These are phyloP conservation scores for Brachyrhaphis roseni DNA, from an alignment of 2,797 vertebrate species.

Conservation along the genomic window DNA sequence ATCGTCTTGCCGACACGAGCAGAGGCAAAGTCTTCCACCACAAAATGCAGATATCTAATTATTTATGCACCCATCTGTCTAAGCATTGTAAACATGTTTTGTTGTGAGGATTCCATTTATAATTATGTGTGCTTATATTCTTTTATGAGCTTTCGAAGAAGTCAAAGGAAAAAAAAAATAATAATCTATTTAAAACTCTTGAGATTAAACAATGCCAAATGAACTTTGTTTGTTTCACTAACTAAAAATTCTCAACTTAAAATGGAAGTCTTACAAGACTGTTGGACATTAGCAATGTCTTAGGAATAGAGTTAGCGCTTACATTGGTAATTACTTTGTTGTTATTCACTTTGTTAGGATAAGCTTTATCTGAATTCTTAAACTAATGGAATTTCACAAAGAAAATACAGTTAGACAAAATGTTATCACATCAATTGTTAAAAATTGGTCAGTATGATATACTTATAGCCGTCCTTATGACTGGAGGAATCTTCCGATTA, in stretches of 20 bases:
- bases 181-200: neutral
- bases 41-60: conserved; percentile 23
- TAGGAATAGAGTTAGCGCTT: neutral
- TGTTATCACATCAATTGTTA: neutral
- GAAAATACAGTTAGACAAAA: neutral
- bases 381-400: neutral
- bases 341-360: neutral
- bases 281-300: neutral
- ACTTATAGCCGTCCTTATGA: neutral
- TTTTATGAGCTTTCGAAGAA: neutral
- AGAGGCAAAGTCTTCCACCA: neutral
- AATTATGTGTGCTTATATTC: neutral
- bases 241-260: neutral
- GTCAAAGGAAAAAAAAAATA: neutral
- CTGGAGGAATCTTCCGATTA: neutral
- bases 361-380: neutral
- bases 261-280: neutral
- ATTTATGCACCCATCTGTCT: conserved; percentile 6
- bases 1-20: conserved; percentile 28
- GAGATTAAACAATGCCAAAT: neutral
- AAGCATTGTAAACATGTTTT: neutral
- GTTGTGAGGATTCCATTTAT: neutral
- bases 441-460: neutral
- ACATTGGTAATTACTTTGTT: neutral
- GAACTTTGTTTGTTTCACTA: neutral